Evolutionary conservation across 1,140 invertebrate species (phyloP).

Genomic region (Bombus waltoni): DNA sequence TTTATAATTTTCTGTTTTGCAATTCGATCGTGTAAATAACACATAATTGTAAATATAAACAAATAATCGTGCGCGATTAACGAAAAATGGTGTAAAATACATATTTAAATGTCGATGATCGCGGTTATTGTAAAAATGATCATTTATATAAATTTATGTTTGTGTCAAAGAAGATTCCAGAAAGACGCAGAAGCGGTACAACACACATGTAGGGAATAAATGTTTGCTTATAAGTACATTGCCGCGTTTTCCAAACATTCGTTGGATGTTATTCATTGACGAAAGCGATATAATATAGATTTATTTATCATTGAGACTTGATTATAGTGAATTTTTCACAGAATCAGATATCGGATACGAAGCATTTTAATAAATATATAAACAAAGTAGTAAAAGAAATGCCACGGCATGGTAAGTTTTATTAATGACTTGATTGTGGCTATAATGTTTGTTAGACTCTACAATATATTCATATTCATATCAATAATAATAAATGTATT

Average conservation of each 20-base stretch:
- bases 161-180: constrained; percentile 30
- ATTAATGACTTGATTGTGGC: not conserved
- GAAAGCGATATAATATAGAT: not conserved
- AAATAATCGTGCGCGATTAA: not conserved
- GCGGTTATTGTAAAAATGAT: not conserved
- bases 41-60: not conserved
- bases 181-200: constrained; percentile 1
- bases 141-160: constrained; percentile 8
- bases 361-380: not conserved
- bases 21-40: not conserved
- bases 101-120: not conserved
- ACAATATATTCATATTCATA: not conserved
- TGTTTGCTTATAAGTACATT: not conserved
- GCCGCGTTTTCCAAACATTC: constrained; percentile 15
- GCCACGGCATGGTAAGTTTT: constrained; percentile 28
- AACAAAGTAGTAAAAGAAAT: constrained; percentile 27
- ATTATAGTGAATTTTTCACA: not conserved
- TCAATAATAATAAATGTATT: not conserved
- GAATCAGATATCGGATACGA: not conserved
- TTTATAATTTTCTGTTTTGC: not conserved
- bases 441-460: not conserved
- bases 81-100: not conserved
- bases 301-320: not conserved
- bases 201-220: not conserved
- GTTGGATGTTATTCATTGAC: not conserved